phyloP scores from a whole-genome alignment of 2,113 vertebrate genomes.

The Mirounga angustirostris region DNA sequence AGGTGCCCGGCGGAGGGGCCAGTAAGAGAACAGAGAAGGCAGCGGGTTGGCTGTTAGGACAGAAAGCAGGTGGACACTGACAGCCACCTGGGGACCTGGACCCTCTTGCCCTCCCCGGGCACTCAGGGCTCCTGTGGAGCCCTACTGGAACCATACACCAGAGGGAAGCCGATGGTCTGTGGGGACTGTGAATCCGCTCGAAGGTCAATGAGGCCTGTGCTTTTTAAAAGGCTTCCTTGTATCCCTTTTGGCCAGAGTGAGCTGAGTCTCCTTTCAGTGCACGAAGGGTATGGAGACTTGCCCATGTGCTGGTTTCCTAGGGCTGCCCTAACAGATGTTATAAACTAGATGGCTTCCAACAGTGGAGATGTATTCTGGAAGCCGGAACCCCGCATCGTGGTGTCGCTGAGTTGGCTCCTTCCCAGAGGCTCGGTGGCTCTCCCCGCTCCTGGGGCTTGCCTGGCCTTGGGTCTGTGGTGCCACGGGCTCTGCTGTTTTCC shows the following conservation, averaged over 20 bases:
- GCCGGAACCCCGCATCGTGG: not conserved
- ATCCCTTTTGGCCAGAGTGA: fast-evolving
- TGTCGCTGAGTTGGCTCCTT: not conserved
- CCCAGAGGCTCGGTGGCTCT: not conserved
- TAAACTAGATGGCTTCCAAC: not conserved
- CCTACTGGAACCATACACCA: fast-evolving
- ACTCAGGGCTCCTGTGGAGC: not conserved
- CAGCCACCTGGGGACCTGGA: not conserved
- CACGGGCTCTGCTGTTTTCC: not conserved
- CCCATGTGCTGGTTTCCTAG: fast-evolving
- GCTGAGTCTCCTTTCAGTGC: fast-evolving
- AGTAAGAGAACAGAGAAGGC: too few species aligned
- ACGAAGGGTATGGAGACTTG: too few species aligned
- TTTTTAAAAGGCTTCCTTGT: fast-evolving
- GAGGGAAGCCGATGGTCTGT: fast-evolving
- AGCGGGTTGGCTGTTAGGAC: not conserved
- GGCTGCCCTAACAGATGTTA: not conserved
- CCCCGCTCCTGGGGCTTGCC: not conserved
- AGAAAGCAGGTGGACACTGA: not conserved
- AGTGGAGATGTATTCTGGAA: not conserved
- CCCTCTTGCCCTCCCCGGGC: not conserved
- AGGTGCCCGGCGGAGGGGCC: fast-evolving
- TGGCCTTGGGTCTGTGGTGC: too few species aligned
- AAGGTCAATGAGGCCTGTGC: fast-evolving
- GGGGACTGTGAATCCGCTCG: fast-evolving